Evolutionary conservation across 2,888 invertebrate genomes (phyloP).

Genomic region (Epiblema foenella): DNA sequence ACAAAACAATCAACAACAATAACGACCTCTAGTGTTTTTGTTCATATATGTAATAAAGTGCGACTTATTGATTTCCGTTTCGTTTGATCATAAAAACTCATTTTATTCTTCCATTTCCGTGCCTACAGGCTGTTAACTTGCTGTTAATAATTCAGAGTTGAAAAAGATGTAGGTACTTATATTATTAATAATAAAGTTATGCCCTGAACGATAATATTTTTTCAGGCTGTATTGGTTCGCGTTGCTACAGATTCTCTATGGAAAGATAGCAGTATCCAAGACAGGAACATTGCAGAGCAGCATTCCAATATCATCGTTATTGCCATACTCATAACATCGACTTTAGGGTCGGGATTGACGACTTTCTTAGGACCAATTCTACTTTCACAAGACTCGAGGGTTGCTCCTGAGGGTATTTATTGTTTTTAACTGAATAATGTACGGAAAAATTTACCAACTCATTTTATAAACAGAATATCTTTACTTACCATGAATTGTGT

Average conservation of each 20-base stretch:
- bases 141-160: constrained; percentile 17
- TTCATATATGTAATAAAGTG: constrained; percentile 6
- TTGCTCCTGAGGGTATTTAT: constrained; percentile 71
- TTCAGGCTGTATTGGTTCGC: constrained; percentile 79
- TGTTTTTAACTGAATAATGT: constrained; percentile 37
- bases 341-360: constrained; percentile 73
- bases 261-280: constrained; percentile 63
- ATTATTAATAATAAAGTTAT: constrained; percentile 30
- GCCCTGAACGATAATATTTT: constrained; percentile 49
- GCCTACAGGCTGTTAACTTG: constrained; percentile 11
- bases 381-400: constrained; percentile 69
- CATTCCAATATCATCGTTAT: constrained; percentile 81
- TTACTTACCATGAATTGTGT: neutral
- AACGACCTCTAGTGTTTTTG: too few relatives aligned
- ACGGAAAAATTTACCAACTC: neutral
- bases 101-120: constrained; percentile 36
- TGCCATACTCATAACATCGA: constrained; percentile 74
- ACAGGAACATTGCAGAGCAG: constrained; percentile 68
- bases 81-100: constrained; percentile 17
- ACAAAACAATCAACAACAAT: too few relatives aligned
- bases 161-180: constrained; percentile 19
- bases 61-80: constrained; percentile 10
- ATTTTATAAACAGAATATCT: neutral
- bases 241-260: constrained; percentile 76
- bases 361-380: constrained; percentile 74